Conservation (phyloP, 2,888 invertebrate genomes). For the Callosobruchus maculatus region DNA sequence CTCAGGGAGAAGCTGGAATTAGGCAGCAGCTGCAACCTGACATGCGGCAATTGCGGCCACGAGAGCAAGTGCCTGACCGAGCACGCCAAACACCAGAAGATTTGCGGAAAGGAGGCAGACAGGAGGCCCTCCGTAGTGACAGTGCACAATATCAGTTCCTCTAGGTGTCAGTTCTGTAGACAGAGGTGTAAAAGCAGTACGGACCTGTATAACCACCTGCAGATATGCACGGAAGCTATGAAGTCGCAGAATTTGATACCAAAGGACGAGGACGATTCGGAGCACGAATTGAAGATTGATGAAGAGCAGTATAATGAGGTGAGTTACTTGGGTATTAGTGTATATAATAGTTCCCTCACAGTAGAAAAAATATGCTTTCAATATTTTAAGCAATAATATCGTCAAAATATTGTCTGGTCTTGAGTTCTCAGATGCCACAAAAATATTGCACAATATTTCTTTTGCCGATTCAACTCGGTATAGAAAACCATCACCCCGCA, state of each 20-base stretch:
- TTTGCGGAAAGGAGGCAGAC: constrained; percentile 51
- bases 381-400: too few species aligned
- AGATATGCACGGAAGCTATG: constrained; percentile 62
- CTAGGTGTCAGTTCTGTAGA: constrained; percentile 81
- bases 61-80: constrained; percentile 79
- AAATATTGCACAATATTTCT: too few species aligned
- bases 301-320: constrained; percentile 26
- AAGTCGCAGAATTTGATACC: constrained; percentile 37
- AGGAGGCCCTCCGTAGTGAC: constrained; percentile 36
- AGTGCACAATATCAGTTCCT: constrained; percentile 59
- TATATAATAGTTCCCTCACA: too few species aligned
- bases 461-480: too few species aligned
- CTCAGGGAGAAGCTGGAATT: constrained; percentile 71
- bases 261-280: constrained; percentile 34
- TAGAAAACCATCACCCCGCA: too few species aligned
- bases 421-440: too few species aligned
- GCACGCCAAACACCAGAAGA: constrained; percentile 74
- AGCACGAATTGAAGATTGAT: constrained; percentile 29
- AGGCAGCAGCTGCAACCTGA: constrained; percentile 62
- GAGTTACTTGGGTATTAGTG: too few species aligned
- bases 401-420: too few species aligned
- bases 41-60: constrained; percentile 69
- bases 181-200: constrained; percentile 82
- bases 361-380: too few species aligned
- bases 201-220: constrained; percentile 72